Percentiles rank a stretch among this genome's conserved stretches.
Conservation (phyloP, 2,888 invertebrate genomes). For the Meandrusa payeni region DNA sequence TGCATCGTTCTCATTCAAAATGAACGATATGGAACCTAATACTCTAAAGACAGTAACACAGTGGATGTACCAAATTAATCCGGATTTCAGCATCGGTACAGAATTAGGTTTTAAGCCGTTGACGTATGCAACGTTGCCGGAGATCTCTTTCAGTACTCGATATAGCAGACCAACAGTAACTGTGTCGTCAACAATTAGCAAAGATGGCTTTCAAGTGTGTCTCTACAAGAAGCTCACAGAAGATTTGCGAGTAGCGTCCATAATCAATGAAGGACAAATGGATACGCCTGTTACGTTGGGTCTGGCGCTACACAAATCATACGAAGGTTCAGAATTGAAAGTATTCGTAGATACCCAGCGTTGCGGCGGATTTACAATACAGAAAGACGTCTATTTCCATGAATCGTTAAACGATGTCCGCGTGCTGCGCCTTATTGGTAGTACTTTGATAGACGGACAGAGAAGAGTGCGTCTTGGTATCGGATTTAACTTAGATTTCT, state of each 20-base stretch:
- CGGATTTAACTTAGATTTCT: constrained; percentile 69
- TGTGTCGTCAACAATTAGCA: constrained; percentile 59
- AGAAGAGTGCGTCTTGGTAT: constrained; percentile 62
- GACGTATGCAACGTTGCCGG: constrained; percentile 45
- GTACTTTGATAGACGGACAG: constrained; percentile 63
- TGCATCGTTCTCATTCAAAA: constrained; percentile 49
- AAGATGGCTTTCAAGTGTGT: constrained; percentile 60
- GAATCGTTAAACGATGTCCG: constrained; percentile 57
- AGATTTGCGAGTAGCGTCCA: constrained; percentile 59
- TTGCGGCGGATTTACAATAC: constrained; percentile 67
- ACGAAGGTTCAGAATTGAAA: constrained; percentile 58
- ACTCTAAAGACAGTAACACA: constrained; percentile 59
- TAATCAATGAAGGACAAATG: constrained; percentile 52
- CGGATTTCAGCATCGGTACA: constrained; percentile 57
- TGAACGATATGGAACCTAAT: constrained; percentile 64
- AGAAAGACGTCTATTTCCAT: constrained; percentile 61
- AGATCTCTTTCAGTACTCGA: constrained; percentile 59
- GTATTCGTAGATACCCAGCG: constrained; percentile 67
- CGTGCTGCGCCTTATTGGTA: constrained; percentile 56
- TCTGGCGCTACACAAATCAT: constrained; percentile 60
- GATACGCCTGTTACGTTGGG: constrained; percentile 50
- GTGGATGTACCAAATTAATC: constrained; percentile 58
- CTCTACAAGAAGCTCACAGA: constrained; percentile 58
- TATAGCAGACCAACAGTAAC: constrained; percentile 52
- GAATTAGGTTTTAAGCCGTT: constrained; percentile 59